Evolutionary conservation across 2,113 vertebrate genomes (phyloP).

Genomic region (Poeciliopsis occidentalis): DNA sequence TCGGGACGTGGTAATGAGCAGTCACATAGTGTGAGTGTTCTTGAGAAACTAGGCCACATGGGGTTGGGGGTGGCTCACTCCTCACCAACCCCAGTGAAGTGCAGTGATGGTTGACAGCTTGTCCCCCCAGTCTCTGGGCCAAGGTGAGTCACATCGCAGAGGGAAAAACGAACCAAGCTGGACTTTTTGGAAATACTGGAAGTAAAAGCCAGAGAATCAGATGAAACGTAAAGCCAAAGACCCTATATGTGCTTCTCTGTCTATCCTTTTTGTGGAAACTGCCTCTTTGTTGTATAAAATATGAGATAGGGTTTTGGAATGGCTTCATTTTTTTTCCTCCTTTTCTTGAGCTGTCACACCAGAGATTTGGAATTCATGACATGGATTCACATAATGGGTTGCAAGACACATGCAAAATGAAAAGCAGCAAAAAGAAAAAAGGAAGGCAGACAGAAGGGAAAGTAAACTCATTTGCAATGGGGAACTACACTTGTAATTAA

Average conservation of each 20-base stretch:
- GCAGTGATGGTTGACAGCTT: slow-evolving; percentile 34
- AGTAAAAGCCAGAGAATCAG: slow-evolving; percentile 17
- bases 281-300: slow-evolving; percentile 71
- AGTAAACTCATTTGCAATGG: slow-evolving; percentile 75
- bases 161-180: slow-evolving; percentile 25
- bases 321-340: slow-evolving; percentile 11
- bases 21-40: slow-evolving; percentile 61
- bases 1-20: slow-evolving; percentile 68
- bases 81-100: slow-evolving; percentile 14
- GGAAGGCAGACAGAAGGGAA: slow-evolving; percentile 40
- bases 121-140: slow-evolving; percentile 35
- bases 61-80: not conserved
- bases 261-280: slow-evolving; percentile 36
- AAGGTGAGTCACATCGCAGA: slow-evolving; percentile 47
- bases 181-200: slow-evolving; percentile 32
- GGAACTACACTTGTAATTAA: slow-evolving; percentile 75
- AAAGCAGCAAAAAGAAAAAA: slow-evolving; percentile 41
- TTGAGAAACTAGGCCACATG: slow-evolving; percentile 68
- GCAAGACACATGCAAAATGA: slow-evolving; percentile 50
- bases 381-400: slow-evolving; percentile 53
- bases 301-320: slow-evolving; percentile 57
- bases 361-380: slow-evolving; percentile 64
- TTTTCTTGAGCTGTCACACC: slow-evolving; percentile 46
- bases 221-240: slow-evolving; percentile 5
- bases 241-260: slow-evolving; percentile 3